Base-by-base conservation (phyloP, 1,140 invertebrate species). In the Heliconius himera region DNA sequence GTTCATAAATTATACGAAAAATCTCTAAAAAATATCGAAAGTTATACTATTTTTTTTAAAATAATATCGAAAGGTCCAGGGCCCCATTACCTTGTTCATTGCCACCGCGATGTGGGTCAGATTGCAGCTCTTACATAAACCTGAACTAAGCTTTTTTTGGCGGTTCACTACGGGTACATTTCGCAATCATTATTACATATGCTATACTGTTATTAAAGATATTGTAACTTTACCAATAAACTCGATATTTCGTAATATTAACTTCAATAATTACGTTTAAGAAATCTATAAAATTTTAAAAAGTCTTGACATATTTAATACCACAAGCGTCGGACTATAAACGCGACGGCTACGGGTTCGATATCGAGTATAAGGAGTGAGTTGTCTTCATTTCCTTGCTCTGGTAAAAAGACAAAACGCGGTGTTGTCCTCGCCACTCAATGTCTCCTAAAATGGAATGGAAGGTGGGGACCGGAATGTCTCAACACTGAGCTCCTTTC, bases 101-200 rank as follows among this genome's bases (percentile, higher is more conserved):
- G 38, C 54, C 51, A 78, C 66, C 70, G 29, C 29, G 70, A 74
- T 75, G 82, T 83, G 74, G 82, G 79, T 76, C 76, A 76, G 22
- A 54, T 70, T 51, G 73, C 76, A 72, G 54, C 38, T 76, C 36
- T 83, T 83, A 80, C 74, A 78, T 78, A 81, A 83, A 38, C 13
- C 56, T 66, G 60, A 66, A 29, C 60, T 66, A 13, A 66, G 26
- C 38, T 22, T n/a, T 77, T 80, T 75, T 83, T 74, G 54, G 76
- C 71, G 33, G 70, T 78, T 75, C 71, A 80, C 46, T 16, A 51
- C 33, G 33, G 16, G 41, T 16, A 16, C 2, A 49, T 83, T 78
- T 81, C 74, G 82, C 79, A 83, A 83, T 73, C 71, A 54, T 79
- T 36, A 41, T 66, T 66, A 26, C 60, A 66, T 66, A 66, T 66